Evolutionary conservation across 2,888 invertebrate species (phyloP), one percentile per base, ranked within the genome.

Genomic region (Exocentrus adspersus): DNA sequence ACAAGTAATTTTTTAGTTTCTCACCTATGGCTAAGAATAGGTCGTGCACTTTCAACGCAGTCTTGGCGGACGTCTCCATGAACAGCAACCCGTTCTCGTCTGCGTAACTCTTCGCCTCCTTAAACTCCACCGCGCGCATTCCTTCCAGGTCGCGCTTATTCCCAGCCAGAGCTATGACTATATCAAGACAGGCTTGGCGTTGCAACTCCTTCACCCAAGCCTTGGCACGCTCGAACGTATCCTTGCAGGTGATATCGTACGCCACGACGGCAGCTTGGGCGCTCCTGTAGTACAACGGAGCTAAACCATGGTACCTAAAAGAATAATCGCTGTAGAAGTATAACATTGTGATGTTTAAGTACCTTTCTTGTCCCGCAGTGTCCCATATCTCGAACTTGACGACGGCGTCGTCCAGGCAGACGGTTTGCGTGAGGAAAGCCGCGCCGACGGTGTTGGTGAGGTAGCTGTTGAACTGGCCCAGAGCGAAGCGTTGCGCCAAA

Each of bases 331-430:
- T 6, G 2, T 30, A 2, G n/a, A n/a, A n/a, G n/a, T 30, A 30
- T n/a, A 1, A 30, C n/a, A 9, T n/a, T 9, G 30, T 3, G 9
- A 30, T 2, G 10, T 4, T 30, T 9, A 2, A 0, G 30, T 32
- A 90, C 90, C 98, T 91, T 85, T 99, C 99, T 82, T 97, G 97
- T 12, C 99, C 98, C 77, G 98, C 99, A 72, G 99, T 99, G 83
- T 97, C 97, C 99, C 99, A 99, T 78, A 99, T 99, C 88, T 99
- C 99, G 86, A 99, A 99, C 87, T 99, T 99, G 69, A 99, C 98
- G 73, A 98, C 98, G 75, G 97, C 98, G 84, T 97, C 97, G 83
- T 97, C 96, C 86, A 99, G 89, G 86, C 98, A 98, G 71, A 99
- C 95, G 63, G 99, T 99, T 88, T 99, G 99, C 81, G 99, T 99